These are phyloP conservation scores for Drosophila atroscutellata DNA, from an alignment of 2,888 invertebrate genomes.

Conservation along the genomic window DNA sequence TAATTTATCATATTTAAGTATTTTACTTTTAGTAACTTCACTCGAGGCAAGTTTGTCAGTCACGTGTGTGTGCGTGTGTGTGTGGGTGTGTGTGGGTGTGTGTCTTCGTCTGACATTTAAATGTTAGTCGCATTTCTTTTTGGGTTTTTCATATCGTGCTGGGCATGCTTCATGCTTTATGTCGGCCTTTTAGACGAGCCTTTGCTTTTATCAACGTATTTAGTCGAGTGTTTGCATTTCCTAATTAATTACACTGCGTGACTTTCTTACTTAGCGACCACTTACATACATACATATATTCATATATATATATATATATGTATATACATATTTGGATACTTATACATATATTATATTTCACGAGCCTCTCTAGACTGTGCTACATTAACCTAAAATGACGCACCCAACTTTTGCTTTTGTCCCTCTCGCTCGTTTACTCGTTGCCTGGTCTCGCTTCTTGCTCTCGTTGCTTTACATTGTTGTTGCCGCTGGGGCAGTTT, in stretches of 20 bases:
- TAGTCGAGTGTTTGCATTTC: slow-evolving; percentile 73
- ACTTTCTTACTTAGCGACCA: slow-evolving; percentile 68
- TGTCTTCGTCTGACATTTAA: slow-evolving; percentile 37
- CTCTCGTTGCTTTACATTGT: slow-evolving; percentile 26
- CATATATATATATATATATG: background rate
- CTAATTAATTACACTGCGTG: slow-evolving; percentile 77
- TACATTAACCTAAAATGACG: slow-evolving; percentile 17
- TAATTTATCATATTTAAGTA: slow-evolving; percentile 32
- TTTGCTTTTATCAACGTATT: slow-evolving; percentile 60
- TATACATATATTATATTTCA: slow-evolving; percentile 24
- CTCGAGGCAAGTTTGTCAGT: slow-evolving; percentile 5
- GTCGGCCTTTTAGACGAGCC: slow-evolving; percentile 43
- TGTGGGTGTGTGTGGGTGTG: background rate
- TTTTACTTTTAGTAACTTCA: slow-evolving; percentile 15
- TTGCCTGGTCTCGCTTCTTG: slow-evolving; percentile 15
- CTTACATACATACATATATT: slow-evolving; percentile 2
- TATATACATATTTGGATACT: slow-evolving; percentile 7
- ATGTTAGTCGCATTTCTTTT: slow-evolving; percentile 35
- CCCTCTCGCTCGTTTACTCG: slow-evolving; percentile 3
- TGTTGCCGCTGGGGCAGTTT: slow-evolving; percentile 54
- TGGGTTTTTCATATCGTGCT: slow-evolving; percentile 12
- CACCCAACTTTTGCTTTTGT: slow-evolving; percentile 10
- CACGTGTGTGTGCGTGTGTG: background rate
- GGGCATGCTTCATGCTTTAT: slow-evolving; percentile 32
- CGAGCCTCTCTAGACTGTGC: slow-evolving; percentile 6